phyloP scores from a whole-genome alignment of 2,797 vertebrate species.

The Tapirus indicus region DNA sequence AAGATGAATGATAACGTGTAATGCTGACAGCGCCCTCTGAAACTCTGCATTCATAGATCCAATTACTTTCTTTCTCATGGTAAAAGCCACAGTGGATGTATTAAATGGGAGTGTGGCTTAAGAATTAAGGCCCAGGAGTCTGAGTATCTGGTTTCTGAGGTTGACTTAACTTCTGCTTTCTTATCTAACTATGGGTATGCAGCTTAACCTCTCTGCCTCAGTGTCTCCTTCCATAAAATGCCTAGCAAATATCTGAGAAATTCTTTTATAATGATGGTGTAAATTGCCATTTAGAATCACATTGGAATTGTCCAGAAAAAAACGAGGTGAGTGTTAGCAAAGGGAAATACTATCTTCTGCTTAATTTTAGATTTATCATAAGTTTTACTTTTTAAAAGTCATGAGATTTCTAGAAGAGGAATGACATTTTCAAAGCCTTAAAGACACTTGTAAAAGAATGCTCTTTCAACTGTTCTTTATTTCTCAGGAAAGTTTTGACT shows the following conservation, averaged over 20 bases:
- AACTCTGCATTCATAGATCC: constrained; percentile 74
- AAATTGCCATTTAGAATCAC: constrained; percentile 58
- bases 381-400: constrained; percentile 71
- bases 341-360: constrained; percentile 52
- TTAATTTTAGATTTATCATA: constrained; percentile 68
- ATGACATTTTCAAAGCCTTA: constrained; percentile 64
- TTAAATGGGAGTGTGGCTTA: constrained; percentile 74
- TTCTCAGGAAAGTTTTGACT: not conserved
- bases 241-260: constrained; percentile 50
- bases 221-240: constrained; percentile 61
- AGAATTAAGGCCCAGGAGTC: constrained; percentile 44
- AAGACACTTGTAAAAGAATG: constrained; percentile 22
- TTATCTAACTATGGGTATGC: constrained; percentile 69
- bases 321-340: not conserved
- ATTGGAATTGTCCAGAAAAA: not conserved
- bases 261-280: constrained; percentile 68
- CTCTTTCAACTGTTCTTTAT: not conserved
- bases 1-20: constrained; percentile 83
- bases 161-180: constrained; percentile 72
- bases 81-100: constrained; percentile 72
- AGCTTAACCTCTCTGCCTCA: constrained; percentile 60
- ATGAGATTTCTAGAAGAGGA: constrained; percentile 46
- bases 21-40: constrained; percentile 68
- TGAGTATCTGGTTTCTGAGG: constrained; percentile 78
- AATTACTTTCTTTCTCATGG: constrained; percentile 68